Evolutionary conservation across 2,888 invertebrate species (phyloP).

Genomic region (Chymomyza fuscimana): DNA sequence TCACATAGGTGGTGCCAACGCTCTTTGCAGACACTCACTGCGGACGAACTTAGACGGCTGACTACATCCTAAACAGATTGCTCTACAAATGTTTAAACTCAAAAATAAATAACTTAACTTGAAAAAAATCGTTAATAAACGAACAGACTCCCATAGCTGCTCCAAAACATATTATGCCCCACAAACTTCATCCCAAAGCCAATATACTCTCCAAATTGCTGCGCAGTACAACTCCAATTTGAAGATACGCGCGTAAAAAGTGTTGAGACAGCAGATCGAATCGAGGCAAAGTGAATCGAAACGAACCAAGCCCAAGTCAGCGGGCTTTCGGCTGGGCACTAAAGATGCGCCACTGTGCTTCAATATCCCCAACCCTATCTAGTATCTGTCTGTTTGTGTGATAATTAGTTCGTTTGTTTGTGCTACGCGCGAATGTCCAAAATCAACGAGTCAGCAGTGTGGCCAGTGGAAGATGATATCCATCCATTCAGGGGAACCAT

Average conservation of each 20-base stretch:
- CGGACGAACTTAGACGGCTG: no score
- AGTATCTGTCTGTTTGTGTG: slow-evolving; percentile 37
- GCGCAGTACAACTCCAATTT: neutral
- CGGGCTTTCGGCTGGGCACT: slow-evolving; percentile 11
- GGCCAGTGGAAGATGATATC: neutral
- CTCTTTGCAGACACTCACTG: no score
- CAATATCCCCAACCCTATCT: slow-evolving; percentile 7
- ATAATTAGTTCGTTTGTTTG: slow-evolving; percentile 72
- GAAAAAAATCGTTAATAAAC: no score
- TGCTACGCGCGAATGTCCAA: slow-evolving; percentile 42
- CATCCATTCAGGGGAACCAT: slow-evolving; percentile 5
- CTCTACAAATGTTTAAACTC: no score
- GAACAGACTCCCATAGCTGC: no score
- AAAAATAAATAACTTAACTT: no score
- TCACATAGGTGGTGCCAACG: no score
- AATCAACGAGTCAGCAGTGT: slow-evolving; percentile 53
- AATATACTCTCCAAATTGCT: neutral
- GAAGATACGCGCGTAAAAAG: slow-evolving; percentile 24
- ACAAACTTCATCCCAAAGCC: neutral
- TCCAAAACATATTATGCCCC: no score
- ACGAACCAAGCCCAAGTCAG: slow-evolving; percentile 30
- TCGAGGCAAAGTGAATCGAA: slow-evolving; percentile 19
- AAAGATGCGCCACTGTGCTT: slow-evolving; percentile 2
- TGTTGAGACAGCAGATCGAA: slow-evolving; percentile 46
- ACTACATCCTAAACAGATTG: no score